These are phyloP conservation scores for Lagopus leucura DNA, from an alignment of 2,113 vertebrate genomes.

Conservation along the genomic window DNA sequence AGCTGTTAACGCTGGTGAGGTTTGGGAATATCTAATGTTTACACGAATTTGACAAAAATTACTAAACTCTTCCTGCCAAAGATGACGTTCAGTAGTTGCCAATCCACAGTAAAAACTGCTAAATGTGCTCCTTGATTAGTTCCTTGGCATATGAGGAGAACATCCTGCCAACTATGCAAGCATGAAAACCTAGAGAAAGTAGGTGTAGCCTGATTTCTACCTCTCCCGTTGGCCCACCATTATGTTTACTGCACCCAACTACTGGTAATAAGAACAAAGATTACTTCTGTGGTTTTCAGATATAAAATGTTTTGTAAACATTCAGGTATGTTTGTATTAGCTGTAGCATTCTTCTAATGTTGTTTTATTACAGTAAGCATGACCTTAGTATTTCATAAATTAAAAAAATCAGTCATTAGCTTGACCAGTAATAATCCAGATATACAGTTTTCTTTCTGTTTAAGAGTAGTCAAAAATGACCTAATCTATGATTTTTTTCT, in stretches of 20 bases:
- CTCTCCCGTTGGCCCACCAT: not conserved
- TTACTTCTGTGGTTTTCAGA: not conserved
- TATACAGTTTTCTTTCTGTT: not conserved
- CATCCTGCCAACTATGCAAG: not conserved
- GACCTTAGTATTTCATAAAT: not conserved
- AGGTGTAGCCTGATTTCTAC: not conserved
- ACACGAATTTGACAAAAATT: not conserved
- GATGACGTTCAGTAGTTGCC: not conserved
- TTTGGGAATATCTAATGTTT: not conserved
- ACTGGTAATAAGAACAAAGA: not conserved
- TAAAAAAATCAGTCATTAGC: not conserved
- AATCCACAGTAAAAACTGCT: not conserved
- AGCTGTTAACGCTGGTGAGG: fast-evolving
- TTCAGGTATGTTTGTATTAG: not conserved
- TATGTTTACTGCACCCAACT: fast-evolving
- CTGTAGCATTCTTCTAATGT: not conserved
- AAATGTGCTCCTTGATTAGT: not conserved
- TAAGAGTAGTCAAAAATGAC: not conserved
- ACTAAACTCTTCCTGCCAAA: not conserved
- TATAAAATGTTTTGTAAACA: not conserved
- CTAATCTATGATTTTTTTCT: not conserved
- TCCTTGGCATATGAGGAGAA: not conserved
- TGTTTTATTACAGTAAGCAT: not conserved
- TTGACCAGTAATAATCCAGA: not conserved
- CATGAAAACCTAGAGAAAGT: not conserved